Evolutionary conservation across 2,113 vertebrate species (phyloP).

Genomic region (Oreocharis arfaki): DNA sequence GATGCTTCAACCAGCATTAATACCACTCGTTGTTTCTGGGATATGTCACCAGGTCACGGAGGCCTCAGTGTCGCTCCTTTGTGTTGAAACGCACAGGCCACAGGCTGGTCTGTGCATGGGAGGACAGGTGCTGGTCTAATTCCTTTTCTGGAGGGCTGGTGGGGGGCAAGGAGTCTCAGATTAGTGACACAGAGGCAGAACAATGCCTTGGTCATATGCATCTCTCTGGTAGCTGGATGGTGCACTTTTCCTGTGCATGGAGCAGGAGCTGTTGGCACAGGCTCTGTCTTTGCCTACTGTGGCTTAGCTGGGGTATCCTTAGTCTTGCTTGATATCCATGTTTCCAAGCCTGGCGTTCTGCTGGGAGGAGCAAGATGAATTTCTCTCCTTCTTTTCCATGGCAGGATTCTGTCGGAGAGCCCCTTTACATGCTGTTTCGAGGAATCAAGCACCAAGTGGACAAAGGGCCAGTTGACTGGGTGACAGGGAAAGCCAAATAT

Average conservation of each 20-base stretch:
- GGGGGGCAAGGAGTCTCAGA: not conserved
- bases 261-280: not conserved
- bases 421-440: constrained; percentile 95
- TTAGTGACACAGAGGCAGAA: not conserved
- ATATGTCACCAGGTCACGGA: not conserved
- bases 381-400: not conserved
- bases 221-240: not conserved
- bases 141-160: not conserved
- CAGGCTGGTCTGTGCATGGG: not conserved
- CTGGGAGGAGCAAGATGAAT: not conserved
- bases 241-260: not conserved
- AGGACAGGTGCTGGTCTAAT: not conserved
- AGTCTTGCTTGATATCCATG: not conserved
- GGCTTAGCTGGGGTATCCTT: not conserved
- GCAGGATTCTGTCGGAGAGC: constrained; percentile 93
- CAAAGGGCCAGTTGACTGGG: constrained; percentile 95
- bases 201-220: not conserved
- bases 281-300: not conserved
- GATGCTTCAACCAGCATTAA: not conserved
- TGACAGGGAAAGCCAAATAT: constrained; percentile 96
- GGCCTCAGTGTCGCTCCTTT: not conserved
- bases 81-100: not conserved
- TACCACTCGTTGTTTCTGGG: not conserved
- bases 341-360: not conserved
- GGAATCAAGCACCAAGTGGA: constrained; percentile 98